Base-by-base conservation (phyloP, 2,888 invertebrate species). In the Lasioglossum marginatum region DNA sequence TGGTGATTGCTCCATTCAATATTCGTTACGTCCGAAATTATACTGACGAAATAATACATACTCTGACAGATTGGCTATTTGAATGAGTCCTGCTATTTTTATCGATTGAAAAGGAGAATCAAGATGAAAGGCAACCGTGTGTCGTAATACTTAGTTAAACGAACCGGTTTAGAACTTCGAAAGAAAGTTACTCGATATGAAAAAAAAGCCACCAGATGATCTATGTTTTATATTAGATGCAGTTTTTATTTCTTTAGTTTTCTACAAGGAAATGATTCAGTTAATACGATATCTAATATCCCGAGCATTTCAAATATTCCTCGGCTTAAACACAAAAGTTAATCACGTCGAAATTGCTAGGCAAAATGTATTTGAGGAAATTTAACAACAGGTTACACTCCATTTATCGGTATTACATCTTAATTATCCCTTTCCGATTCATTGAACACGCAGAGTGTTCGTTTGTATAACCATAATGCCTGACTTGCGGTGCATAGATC, bases 1-100 rank as follows among this genome's bases (percentile, higher is more conserved):
- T 89, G 89, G 84, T 90, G 91, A 92, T 92, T 91, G 92, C 88
- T 91, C 92, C 90, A 93, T 92, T 91, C 91, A 89, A 92, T 93
- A 92, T 92, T 90, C 92, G 90, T 91, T 92, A 70, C 4, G n/a
- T 40, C 40, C 37, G 14, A n/a, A 40, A 70, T 68, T 34, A 37
- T 68, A 23, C 37, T 88, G 87, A 89, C n/a, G 57, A n/a, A 57
- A 12, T n/a, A 57, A 57, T 57, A 57, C 23, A 91, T 92, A 92
- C 91, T 90, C 83, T 63, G 79, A 74, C 88, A 87, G 63, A 89
- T 81, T 87, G 90, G 83, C 23, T 75, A 81, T 81, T 70, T 27
- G 85, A 91, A 90, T 89, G 91, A 92, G 83, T 90, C 91, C 78
- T 83, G 34, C 77, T 60, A 40, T 43, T 82, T 82, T 77, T 72